These are phyloP conservation scores for Athrips mouffetella DNA, from an alignment of 2,888 invertebrate species.

Conservation along the genomic window DNA sequence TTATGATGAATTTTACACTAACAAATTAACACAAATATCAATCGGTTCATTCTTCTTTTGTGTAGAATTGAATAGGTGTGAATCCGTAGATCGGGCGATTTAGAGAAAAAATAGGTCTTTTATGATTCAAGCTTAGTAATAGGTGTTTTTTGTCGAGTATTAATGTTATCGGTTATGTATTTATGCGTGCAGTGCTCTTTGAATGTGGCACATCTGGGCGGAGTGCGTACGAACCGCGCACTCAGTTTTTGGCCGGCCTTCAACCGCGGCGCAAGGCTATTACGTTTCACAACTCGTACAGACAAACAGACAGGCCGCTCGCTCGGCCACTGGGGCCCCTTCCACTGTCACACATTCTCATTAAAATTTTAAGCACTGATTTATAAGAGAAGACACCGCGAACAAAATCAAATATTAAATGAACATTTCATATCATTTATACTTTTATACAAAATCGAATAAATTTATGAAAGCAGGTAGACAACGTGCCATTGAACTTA, in stretches of 20 bases:
- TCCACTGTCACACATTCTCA: slow-evolving; percentile 17
- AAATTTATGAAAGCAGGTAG: too few relatives aligned
- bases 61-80: slow-evolving; percentile 19
- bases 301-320: slow-evolving; percentile 45
- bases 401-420: too few relatives aligned
- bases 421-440: too few relatives aligned
- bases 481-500: too few relatives aligned
- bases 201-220: slow-evolving; percentile 45
- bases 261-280: slow-evolving; percentile 66
- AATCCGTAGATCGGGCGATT: slow-evolving; percentile 1
- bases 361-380: too few relatives aligned
- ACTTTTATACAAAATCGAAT: too few relatives aligned
- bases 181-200: slow-evolving; percentile 50
- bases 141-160: slow-evolving; percentile 21
- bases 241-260: slow-evolving; percentile 62
- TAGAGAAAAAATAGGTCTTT: slow-evolving; percentile 10
- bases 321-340: slow-evolving; percentile 39
- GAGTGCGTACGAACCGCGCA: slow-evolving; percentile 33
- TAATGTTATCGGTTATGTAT: slow-evolving; percentile 49
- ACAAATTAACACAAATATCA: slow-evolving; percentile 26
- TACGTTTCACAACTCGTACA: slow-evolving; percentile 60
- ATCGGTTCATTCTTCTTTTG: slow-evolving; percentile 34
- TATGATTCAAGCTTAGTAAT: not conserved
- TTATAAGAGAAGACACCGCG: too few relatives aligned
- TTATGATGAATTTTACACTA: slow-evolving; percentile 26